These are phyloP conservation scores for Glareola pratincola DNA, from an alignment of 2,113 vertebrate genomes.

Conservation along the genomic window DNA sequence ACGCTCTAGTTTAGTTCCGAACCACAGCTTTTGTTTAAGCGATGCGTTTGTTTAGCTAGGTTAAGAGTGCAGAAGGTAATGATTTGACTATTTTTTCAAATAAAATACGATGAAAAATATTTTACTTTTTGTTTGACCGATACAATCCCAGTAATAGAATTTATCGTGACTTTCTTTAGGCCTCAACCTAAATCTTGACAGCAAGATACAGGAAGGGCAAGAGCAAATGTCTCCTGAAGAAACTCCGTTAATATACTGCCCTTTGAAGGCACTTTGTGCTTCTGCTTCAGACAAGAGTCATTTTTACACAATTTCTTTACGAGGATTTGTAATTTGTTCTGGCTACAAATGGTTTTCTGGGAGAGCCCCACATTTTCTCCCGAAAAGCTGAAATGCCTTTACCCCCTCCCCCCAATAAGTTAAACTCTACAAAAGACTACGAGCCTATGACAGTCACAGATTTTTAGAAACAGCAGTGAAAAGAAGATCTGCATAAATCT, in stretches of 20 bases:
- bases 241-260: constrained; percentile 38
- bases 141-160: constrained; percentile 37
- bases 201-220: constrained; percentile 32
- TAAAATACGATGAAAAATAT: constrained; percentile 24
- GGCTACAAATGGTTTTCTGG: constrained; percentile 46
- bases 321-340: background rate
- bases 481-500: constrained; percentile 48
- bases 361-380: constrained; percentile 53
- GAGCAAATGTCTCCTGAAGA: constrained; percentile 38
- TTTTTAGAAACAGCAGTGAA: constrained; percentile 68
- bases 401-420: constrained; percentile 68
- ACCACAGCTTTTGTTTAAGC: background rate
- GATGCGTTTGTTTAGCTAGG: background rate
- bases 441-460: constrained; percentile 61
- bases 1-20: background rate
- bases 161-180: constrained; percentile 31
- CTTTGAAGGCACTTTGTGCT: constrained; percentile 81
- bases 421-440: constrained; percentile 72
- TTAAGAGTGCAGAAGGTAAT: constrained; percentile 15
- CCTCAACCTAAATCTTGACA: constrained; percentile 35
- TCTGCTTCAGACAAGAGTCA: constrained; percentile 64
- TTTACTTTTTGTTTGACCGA: constrained; percentile 23
- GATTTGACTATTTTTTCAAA: background rate
- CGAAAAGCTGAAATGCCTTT: constrained; percentile 54
- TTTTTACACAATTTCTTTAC: background rate